Base-by-base conservation (phyloP, 2,113 vertebrate species). In the Morone saxatilis region DNA sequence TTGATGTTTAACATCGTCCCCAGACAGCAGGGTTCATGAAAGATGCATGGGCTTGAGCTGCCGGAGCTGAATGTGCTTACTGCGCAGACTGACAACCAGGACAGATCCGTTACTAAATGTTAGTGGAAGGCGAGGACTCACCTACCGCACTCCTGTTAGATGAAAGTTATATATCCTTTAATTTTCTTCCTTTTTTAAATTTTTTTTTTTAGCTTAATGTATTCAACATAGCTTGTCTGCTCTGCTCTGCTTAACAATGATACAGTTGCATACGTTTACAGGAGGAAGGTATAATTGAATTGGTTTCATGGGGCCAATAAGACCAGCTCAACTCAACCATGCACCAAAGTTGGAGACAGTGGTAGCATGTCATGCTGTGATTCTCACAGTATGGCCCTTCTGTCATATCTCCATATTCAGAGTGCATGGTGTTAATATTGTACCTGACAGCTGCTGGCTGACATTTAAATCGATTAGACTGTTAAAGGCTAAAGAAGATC, bases 1-100 rank as follows among this genome's bases (percentile, higher is more conserved):
- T 80, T 87, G 89, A 92, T 92, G 91, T 90, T 86, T 74, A 90
- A 93, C 90, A 91, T 83, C 61, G 83, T 94, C 89, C 87, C 89
- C 81, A 83, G 89, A 86, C 68, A 2, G 84, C 87, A 12, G 87
- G 76, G 63, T 86, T 94, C 91, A 93, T 93, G 89, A 94, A 94
- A 94, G 84, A 94, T 94, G 91, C 92, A 94, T 92, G 88, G 57
- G 1, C 45, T 73, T 40, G 81, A 81, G 91, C 80, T 68, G 89
- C 72, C 6, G 53, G 70, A 81, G 84, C 82, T 45, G 72, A 91
- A 87, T 86, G 81, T 86, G 88, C 90, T 92, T 79, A 90, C 86
- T 63, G 62, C 17, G 80, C 90, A 90, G 71, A 74, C 81, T 83
- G 88, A 93, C 90, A 80, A 81, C 40, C 70, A 72, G 81, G 84